A percentile compares a stretch with the other conserved stretches of the same genome.
phyloP scores from a whole-genome alignment of 1,140 invertebrate species.

The Meteorus sp. region DNA sequence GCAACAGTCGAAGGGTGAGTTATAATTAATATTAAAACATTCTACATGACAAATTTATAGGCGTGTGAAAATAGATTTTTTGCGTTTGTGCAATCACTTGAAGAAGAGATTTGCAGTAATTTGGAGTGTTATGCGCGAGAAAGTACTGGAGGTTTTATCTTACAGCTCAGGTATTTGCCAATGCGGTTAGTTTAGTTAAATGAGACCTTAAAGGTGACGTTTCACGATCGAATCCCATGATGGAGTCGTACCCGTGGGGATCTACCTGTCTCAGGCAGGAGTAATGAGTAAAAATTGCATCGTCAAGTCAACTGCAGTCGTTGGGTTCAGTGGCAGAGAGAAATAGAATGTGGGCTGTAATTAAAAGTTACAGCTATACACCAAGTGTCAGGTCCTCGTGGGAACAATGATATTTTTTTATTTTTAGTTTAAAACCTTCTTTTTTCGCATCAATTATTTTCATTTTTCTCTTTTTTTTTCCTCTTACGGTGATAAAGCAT shows the following conservation, averaged over 20 bases:
- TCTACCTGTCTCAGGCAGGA: neutral
- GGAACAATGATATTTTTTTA: conserved; percentile 4
- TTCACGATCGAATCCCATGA: conserved; percentile 7
- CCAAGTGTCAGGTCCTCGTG: conserved; percentile 24
- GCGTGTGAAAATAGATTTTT: neutral
- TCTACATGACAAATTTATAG: neutral
- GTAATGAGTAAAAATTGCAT: conserved; percentile 45
- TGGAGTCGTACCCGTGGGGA: neutral
- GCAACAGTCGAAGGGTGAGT: conserved; percentile 63
- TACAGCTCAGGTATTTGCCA: no score
- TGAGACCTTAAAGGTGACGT: neutral
- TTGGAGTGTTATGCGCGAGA: no score
- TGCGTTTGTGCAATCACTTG: neutral
- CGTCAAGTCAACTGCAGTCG: conserved; percentile 30
- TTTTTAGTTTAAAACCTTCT: no score
- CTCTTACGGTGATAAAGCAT: neutral
- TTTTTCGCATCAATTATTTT: conserved; percentile 8
- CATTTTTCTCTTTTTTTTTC: conserved; percentile 1
- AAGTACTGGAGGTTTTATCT: no score
- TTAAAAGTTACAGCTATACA: conserved; percentile 42
- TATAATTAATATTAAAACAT: neutral
- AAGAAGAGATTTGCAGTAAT: no score
- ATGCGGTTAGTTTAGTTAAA: neutral
- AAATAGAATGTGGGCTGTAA: conserved; percentile 33
- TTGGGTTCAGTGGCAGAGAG: neutral